Conservation (phyloP, 2,113 vertebrate genomes). For the Phalacrocorax pelagicus region DNA sequence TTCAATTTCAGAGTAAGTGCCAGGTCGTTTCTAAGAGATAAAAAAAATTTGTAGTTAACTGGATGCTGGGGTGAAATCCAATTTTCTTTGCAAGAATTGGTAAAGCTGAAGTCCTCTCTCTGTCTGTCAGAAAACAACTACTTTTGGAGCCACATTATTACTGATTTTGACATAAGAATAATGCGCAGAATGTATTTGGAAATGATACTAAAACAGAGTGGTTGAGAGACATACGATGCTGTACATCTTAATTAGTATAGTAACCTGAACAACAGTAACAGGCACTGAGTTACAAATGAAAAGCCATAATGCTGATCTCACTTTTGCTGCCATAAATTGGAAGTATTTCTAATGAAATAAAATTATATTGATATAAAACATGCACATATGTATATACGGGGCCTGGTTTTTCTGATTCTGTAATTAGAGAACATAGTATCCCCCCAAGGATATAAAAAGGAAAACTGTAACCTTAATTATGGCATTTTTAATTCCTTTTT, state of each 20-base stretch:
- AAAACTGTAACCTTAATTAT: conserved; percentile 33
- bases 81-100: neutral
- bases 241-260: neutral
- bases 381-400: neutral
- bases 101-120: neutral
- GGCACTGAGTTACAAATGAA: neutral
- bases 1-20: neutral
- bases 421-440: conserved; percentile 5
- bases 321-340: neutral
- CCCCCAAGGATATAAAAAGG: neutral
- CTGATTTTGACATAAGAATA: neutral
- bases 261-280: neutral
- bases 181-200: neutral
- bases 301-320: neutral
- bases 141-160: neutral
- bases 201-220: neutral
- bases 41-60: neutral
- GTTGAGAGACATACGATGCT: neutral
- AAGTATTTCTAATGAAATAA: neutral
- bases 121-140: neutral
- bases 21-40: neutral
- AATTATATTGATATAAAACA: neutral
- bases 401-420: neutral
- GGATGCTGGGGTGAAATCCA: neutral
- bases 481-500: neutral